Percentiles rank a stretch among this genome's conserved stretches.
These are phyloP conservation scores for Orycteropus afer DNA, from an alignment of 2,113 vertebrate species.

Conservation along the genomic window DNA sequence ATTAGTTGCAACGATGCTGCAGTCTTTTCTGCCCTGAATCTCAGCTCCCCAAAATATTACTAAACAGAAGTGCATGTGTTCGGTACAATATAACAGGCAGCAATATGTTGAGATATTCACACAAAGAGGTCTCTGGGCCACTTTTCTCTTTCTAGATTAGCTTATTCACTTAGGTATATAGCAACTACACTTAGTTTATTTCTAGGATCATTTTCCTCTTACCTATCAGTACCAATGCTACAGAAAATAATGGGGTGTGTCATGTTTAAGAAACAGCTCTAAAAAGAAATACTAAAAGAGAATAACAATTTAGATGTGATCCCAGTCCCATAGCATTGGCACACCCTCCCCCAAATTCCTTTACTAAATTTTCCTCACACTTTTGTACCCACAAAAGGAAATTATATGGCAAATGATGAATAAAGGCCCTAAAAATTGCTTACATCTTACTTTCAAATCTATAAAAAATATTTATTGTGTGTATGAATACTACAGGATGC, in stretches of 20 bases:
- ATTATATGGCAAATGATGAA: conserved; percentile 9
- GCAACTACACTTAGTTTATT: background rate
- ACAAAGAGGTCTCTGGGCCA: conserved; percentile 78
- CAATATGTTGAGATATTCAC: conserved; percentile 77
- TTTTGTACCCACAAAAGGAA: background rate
- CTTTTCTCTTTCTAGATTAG: conserved; percentile 53
- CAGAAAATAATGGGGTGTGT: background rate
- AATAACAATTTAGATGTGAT: background rate
- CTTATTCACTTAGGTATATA: conserved; percentile 54
- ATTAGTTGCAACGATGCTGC: conserved; percentile 61
- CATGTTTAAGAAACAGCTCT: conserved; percentile 3
- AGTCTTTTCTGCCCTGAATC: conserved; percentile 77
- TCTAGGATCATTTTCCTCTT: background rate
- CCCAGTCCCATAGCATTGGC: background rate
- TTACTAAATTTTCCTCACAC: background rate
- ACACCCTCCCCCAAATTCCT: background rate
- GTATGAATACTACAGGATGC: background rate
- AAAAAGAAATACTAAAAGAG: conserved; percentile 20
- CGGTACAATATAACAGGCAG: conserved; percentile 78
- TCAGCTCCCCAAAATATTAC: conserved; percentile 82
- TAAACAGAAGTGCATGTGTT: conserved; percentile 82
- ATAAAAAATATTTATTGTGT: background rate
- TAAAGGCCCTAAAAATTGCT: conserved; percentile 10
- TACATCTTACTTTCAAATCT: background rate
- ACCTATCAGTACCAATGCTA: background rate